Conservation (phyloP, 2,113 vertebrate genomes). For the Alces alces region DNA sequence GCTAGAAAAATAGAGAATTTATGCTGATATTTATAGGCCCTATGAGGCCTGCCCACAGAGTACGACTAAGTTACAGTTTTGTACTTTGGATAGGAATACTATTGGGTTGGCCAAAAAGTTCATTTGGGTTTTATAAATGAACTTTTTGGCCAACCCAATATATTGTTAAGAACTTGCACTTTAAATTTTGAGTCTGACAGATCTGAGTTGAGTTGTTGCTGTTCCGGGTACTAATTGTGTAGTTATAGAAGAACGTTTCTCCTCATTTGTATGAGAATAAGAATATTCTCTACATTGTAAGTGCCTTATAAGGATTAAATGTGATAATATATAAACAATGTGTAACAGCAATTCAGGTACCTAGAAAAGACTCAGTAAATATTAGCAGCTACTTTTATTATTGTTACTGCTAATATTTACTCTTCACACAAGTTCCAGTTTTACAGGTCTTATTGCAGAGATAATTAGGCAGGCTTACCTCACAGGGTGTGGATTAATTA, state of each 20-base stretch:
- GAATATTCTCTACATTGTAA: not conserved
- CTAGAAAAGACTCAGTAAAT: not conserved
- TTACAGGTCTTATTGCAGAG: not conserved
- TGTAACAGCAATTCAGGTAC: too few relatives aligned
- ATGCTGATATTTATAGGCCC: not conserved
- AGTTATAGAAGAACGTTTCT: not conserved
- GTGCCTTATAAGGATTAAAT: not conserved
- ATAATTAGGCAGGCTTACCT: not conserved
- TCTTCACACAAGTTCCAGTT: not conserved
- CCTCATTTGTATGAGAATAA: not conserved
- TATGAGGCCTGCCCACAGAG: rapidly evolving
- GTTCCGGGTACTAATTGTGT: not conserved
- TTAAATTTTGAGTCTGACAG: not conserved
- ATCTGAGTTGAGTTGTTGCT: not conserved
- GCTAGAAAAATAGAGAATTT: not conserved
- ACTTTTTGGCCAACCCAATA: not conserved
- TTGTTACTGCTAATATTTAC: not conserved
- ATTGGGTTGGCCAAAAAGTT: not conserved
- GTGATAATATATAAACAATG: not conserved
- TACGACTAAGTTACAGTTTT: not conserved
- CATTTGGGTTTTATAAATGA: not conserved
- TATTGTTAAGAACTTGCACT: not conserved
- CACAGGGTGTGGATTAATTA: not conserved
- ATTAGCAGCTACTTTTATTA: not conserved
- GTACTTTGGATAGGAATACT: not conserved